phyloP scores from a whole-genome alignment of 2,888 invertebrate genomes.

The Empis livida region DNA sequence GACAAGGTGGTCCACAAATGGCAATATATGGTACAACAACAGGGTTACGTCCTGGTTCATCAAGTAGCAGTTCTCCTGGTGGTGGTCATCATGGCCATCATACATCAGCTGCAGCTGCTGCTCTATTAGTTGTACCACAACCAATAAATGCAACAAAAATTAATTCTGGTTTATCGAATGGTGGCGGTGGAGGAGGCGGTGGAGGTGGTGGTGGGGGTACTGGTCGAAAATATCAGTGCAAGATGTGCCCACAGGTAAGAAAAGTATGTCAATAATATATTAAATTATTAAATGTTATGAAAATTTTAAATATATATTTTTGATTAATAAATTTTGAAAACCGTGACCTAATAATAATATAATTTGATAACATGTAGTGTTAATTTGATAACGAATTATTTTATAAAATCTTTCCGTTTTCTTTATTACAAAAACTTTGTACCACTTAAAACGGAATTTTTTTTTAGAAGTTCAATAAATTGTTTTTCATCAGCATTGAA shows the following conservation, averaged over 20 bases:
- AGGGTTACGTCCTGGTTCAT: conserved; percentile 18
- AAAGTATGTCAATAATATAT: conserved; percentile 9
- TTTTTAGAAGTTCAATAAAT: too few relatives aligned
- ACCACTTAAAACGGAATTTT: too few relatives aligned
- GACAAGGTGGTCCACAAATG: conserved; percentile 24
- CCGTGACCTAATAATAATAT: too few relatives aligned
- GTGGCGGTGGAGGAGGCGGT: conserved; percentile 20
- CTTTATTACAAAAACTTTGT: too few relatives aligned
- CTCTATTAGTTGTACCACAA: conserved; percentile 78
- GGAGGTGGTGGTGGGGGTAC: conserved; percentile 25
- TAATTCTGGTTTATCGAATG: conserved; percentile 33
- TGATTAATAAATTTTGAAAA: too few relatives aligned
- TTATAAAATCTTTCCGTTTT: too few relatives aligned
- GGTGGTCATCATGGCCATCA: conserved; percentile 29
- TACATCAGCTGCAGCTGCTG: conserved; percentile 43
- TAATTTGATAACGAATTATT: too few relatives aligned
- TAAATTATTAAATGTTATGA: neutral
- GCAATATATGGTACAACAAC: conserved; percentile 14
- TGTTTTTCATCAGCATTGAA: too few relatives aligned
- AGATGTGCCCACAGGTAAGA: conserved; percentile 94
- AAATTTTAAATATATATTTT: too few relatives aligned
- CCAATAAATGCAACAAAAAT: conserved; percentile 62
- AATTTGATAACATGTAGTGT: too few relatives aligned
- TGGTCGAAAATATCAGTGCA: conserved; percentile 80
- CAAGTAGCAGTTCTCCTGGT: conserved; percentile 22